Evolutionary conservation across 2,888 invertebrate species (phyloP).

Genomic region (Dorcus hopei): DNA sequence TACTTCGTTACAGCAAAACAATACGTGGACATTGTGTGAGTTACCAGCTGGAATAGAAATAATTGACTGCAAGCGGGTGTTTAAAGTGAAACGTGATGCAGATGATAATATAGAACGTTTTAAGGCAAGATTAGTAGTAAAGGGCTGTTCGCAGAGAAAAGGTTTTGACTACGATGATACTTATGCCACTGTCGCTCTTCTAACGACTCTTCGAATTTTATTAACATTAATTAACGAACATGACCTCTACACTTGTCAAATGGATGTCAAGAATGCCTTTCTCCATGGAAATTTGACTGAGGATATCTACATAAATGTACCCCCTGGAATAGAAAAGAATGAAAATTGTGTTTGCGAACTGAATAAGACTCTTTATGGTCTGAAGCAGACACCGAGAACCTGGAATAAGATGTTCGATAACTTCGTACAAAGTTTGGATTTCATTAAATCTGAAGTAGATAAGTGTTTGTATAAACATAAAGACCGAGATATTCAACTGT

Average conservation of each 20-base stretch:
- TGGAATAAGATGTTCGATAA: not conserved
- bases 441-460: not conserved
- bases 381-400: not conserved
- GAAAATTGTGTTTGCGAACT: not conserved
- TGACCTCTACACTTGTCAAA: not conserved
- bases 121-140: not conserved
- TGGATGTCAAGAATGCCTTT: not conserved
- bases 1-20: not conserved
- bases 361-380: not conserved
- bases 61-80: not conserved
- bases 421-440: not conserved
- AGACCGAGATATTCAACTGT: not conserved
- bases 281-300: not conserved
- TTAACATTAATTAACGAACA: not conserved
- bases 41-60: not conserved
- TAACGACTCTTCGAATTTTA: not conserved
- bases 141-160: slow-evolving; percentile 1
- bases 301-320: not conserved
- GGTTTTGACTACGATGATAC: slow-evolving; percentile 1
- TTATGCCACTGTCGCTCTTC: not conserved
- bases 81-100: not conserved
- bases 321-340: not conserved
- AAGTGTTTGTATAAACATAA: not conserved
- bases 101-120: not conserved
- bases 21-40: not conserved